Conservation (phyloP, 2,797 vertebrate genomes). For the Urocyon cinereoargenteus region DNA sequence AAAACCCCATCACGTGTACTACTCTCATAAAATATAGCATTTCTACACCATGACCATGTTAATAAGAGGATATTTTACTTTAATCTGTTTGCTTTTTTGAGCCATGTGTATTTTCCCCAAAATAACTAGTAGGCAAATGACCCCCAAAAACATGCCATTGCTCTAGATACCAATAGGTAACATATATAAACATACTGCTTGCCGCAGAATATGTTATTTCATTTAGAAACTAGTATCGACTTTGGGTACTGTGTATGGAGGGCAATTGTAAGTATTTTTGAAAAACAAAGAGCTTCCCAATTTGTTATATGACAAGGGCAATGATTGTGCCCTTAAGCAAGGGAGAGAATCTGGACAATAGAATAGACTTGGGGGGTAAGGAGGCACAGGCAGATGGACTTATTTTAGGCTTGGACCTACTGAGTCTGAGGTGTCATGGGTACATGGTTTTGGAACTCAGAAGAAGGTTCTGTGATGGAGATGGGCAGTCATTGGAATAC, state of each 20-base stretch:
- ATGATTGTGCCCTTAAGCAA: neutral
- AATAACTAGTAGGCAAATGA: neutral
- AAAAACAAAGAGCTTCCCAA: neutral
- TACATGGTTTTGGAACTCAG: neutral
- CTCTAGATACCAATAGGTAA: neutral
- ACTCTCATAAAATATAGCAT: neutral
- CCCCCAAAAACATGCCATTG: neutral
- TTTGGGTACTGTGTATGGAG: neutral
- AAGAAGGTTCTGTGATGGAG: neutral
- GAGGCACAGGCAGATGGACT: neutral
- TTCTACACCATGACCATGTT: neutral
- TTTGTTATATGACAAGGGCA: neutral
- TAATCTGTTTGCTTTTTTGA: neutral
- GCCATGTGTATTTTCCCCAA: neutral
- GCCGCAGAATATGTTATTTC: neutral
- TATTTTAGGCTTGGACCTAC: neutral
- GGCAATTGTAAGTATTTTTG: neutral
- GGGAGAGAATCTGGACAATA: neutral
- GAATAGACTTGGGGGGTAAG: neutral
- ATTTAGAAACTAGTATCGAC: slow-evolving; percentile 33
- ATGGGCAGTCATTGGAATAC: neutral
- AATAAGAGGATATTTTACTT: neutral
- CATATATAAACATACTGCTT: neutral
- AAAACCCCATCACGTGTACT: neutral
- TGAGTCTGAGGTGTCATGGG: neutral